A percentile compares a stretch with the other conserved stretches of the same genome.
Conservation (phyloP, 2,888 invertebrate genomes). For the Mesopsocus fuscifrons region DNA sequence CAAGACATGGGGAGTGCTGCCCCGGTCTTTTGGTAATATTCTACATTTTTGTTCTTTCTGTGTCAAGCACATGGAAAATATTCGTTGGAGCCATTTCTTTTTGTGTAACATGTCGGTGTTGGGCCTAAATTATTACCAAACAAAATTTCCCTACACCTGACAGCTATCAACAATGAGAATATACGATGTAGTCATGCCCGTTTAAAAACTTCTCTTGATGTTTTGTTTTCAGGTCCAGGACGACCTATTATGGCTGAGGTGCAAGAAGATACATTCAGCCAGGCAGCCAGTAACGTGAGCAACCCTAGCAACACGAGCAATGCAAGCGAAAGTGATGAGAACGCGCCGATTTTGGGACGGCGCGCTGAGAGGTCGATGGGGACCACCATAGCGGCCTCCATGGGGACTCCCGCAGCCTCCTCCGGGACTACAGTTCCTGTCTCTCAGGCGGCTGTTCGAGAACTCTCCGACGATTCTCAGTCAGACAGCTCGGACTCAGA, state of each 20-base stretch:
- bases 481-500: slow-evolving; percentile 38
- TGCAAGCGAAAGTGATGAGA: slow-evolving; percentile 28
- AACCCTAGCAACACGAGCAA: slow-evolving; percentile 30
- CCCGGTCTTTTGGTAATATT: not conserved
- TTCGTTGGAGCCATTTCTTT: too few relatives aligned
- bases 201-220: too few relatives aligned
- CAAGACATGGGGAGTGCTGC: not conserved
- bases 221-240: not conserved
- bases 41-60: too few relatives aligned
- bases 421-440: too few relatives aligned
- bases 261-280: slow-evolving; percentile 50
- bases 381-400: slow-evolving; percentile 15
- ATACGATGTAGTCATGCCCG: too few relatives aligned
- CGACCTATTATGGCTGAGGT: slow-evolving; percentile 7
- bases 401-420: slow-evolving; percentile 13
- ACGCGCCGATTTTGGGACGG: slow-evolving; percentile 38
- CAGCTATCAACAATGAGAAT: too few relatives aligned
- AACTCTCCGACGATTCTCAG: slow-evolving; percentile 28
- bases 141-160: too few relatives aligned
- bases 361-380: slow-evolving; percentile 37
- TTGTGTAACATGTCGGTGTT: too few relatives aligned
- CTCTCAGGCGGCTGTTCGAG: slow-evolving; percentile 4
- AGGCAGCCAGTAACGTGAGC: slow-evolving; percentile 35
- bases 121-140: too few relatives aligned
- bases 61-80: too few relatives aligned